phyloP scores from a whole-genome alignment of 2,797 vertebrate genomes.

The Alcedo atthis region DNA sequence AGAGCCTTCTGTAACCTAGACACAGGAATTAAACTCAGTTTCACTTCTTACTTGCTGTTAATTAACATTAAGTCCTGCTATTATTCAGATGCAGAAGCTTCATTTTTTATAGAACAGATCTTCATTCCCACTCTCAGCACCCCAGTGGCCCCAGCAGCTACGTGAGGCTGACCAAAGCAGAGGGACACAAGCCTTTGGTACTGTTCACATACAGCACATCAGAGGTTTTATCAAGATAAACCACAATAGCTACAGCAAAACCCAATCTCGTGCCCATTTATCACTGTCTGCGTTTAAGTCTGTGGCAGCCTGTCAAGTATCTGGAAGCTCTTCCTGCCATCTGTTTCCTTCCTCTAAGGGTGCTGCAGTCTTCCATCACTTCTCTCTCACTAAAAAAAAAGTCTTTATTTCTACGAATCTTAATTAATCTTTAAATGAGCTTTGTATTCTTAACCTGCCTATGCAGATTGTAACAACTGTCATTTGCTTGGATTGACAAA shows the following conservation, averaged over 20 bases:
- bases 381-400: not conserved
- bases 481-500: not conserved
- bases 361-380: slow-evolving; percentile 7
- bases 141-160: not conserved
- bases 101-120: not conserved
- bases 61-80: not conserved
- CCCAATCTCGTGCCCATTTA: not conserved
- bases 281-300: slow-evolving; percentile 31
- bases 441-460: not conserved
- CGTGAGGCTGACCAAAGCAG: not conserved
- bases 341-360: slow-evolving; percentile 52
- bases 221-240: slow-evolving; percentile 8
- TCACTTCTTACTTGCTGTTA: not conserved
- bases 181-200: not conserved
- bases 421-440: not conserved
- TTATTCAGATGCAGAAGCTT: not conserved
- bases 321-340: slow-evolving; percentile 65
- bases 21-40: not conserved
- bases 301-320: slow-evolving; percentile 54
- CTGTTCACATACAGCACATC: not conserved
- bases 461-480: not conserved
- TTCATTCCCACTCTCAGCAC: not conserved
- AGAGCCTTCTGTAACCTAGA: not conserved
- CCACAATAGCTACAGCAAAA: slow-evolving; percentile 13
- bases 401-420: not conserved